phyloP scores from a whole-genome alignment of 1,140 invertebrate genomes.

The Lordiphosa collinella region DNA sequence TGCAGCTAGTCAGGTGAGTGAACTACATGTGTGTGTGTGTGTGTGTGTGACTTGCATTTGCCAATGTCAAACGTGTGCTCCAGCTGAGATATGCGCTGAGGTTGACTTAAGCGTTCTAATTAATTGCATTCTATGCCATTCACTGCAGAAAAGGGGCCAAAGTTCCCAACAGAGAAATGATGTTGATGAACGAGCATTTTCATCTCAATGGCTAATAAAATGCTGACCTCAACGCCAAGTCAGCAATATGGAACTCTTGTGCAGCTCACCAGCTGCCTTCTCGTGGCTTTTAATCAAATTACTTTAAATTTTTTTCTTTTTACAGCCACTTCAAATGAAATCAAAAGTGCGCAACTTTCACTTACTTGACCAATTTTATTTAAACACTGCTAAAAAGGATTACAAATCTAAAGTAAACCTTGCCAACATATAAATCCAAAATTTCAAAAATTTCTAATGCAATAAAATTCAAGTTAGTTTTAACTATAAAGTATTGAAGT shows the following conservation, averaged over 20 bases:
- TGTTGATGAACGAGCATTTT: constrained; percentile 38
- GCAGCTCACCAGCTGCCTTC: constrained; percentile 18
- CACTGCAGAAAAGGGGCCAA: constrained; percentile 1
- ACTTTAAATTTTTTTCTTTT: constrained; percentile 38
- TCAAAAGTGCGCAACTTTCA: constrained; percentile 46
- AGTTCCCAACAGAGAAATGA: constrained; percentile 20
- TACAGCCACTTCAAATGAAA: constrained; percentile 15
- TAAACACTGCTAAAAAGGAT: constrained; percentile 30
- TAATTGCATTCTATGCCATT: constrained; percentile 47
- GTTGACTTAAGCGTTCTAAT: constrained; percentile 56
- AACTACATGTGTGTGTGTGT: constrained; percentile 1
- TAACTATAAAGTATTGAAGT: too few species aligned
- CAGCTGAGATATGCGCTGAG: constrained; percentile 22
- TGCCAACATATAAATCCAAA: too few species aligned
- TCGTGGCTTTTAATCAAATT: constrained; percentile 70
- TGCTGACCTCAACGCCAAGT: constrained; percentile 31
- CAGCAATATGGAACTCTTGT: constrained; percentile 65
- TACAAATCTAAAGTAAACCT: neutral
- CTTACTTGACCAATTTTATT: constrained; percentile 42
- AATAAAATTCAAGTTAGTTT: too few species aligned
- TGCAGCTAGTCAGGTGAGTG: constrained; percentile 92
- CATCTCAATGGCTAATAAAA: constrained; percentile 36
- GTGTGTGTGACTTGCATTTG: constrained; percentile 30
- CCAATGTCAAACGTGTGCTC: constrained; percentile 41
- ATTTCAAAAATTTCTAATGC: too few species aligned